Percentiles rank a stretch among this genome's conserved stretches.
Conservation (phyloP, 2,888 invertebrate species). For the Ochropleura plecta region DNA sequence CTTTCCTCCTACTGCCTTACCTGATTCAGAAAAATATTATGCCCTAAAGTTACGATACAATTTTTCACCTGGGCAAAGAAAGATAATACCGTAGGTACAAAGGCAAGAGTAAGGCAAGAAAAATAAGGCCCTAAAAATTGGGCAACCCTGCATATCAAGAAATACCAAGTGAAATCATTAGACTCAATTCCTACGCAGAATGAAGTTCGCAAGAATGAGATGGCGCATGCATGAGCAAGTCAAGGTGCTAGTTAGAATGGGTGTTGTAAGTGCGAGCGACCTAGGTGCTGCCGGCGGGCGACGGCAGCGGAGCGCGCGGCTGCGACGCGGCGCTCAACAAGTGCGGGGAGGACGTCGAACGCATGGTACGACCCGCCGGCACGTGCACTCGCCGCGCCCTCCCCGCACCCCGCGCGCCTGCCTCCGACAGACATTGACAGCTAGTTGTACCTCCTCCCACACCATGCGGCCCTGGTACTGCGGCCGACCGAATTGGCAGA, state of each 20-base stretch:
- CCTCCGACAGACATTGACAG: constrained; percentile 73
- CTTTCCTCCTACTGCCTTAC: constrained; percentile 5
- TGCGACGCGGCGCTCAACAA: constrained; percentile 83
- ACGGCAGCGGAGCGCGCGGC: constrained; percentile 68
- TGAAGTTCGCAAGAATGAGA: constrained; percentile 74
- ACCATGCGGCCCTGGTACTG: constrained; percentile 82
- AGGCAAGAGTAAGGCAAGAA: background rate
- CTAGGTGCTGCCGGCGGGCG: constrained; percentile 70
- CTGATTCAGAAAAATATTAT: background rate
- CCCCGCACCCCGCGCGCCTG: constrained; percentile 66
- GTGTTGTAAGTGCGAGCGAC: constrained; percentile 68
- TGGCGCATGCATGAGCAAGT: constrained; percentile 69
- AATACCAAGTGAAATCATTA: constrained; percentile 71
- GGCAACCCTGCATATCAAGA: constrained; percentile 40
- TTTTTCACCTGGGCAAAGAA: background rate
- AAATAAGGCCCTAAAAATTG: background rate
- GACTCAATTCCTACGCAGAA: constrained; percentile 61
- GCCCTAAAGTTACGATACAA: background rate
- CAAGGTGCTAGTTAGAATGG: constrained; percentile 60
- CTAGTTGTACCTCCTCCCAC: constrained; percentile 74
- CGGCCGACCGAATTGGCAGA: constrained; percentile 86
- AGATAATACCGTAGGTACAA: background rate
- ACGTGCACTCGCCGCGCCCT: constrained; percentile 80
- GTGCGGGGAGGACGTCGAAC: constrained; percentile 83
- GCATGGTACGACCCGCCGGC: constrained; percentile 87